These are phyloP conservation scores for Paradoxurus hermaphroditus DNA, from an alignment of 2,113 vertebrate species.

Conservation along the genomic window DNA sequence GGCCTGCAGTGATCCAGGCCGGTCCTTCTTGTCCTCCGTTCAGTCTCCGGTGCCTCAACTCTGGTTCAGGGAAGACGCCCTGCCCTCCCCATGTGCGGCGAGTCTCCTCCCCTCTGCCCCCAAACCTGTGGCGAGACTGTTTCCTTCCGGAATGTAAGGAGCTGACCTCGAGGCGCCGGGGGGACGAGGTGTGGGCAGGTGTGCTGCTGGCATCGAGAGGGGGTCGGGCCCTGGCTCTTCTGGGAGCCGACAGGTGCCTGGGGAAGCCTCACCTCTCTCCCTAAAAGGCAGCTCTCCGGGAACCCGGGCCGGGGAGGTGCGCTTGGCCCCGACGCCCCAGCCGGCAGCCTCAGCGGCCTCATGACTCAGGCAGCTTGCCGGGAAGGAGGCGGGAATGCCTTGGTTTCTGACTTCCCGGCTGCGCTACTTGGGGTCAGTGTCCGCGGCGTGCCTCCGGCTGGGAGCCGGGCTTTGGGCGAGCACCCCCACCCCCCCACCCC, in stretches of 20 bases:
- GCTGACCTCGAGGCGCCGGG: background rate
- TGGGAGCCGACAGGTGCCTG: background rate
- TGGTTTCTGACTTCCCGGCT: background rate
- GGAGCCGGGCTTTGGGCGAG: background rate
- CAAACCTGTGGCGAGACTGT: background rate
- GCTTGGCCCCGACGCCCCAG: background rate
- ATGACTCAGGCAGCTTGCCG: background rate
- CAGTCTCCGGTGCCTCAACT: background rate
- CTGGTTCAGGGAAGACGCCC: background rate
- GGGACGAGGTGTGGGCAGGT: background rate
- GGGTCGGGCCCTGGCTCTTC: background rate
- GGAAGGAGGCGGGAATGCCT: background rate
- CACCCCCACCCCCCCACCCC: too few species aligned
- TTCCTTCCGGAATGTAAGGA: background rate
- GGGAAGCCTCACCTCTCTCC: background rate
- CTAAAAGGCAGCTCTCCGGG: background rate
- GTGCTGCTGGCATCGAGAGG: background rate
- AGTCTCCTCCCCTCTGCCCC: background rate
- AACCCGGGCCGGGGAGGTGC: background rate
- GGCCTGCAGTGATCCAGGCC: background rate
- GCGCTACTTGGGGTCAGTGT: background rate
- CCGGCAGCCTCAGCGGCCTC: rapidly evolving
- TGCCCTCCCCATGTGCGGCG: background rate
- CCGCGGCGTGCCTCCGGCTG: background rate
- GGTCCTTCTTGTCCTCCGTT: background rate